A percentile compares a stretch with the other conserved stretches of the same genome.
Conservation (phyloP, 2,113 vertebrate species). For the Hiodon tergisus region DNA sequence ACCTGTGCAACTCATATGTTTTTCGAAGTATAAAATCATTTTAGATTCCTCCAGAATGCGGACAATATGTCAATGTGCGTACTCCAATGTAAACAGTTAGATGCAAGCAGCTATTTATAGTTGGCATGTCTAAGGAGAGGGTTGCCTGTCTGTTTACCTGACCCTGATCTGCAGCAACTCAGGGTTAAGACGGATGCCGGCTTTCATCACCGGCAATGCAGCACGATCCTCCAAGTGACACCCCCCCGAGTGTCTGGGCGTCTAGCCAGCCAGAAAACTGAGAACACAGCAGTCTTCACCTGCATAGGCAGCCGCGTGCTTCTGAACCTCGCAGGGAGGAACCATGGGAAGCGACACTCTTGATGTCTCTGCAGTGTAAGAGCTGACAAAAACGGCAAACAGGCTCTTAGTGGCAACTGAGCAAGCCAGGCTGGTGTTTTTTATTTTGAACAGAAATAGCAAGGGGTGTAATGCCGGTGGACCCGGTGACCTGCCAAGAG, state of each 20-base stretch:
- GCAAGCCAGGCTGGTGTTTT: background rate
- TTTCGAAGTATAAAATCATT: too few species aligned
- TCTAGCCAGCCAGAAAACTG: constrained; percentile 13
- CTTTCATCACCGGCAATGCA: background rate
- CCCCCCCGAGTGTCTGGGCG: background rate
- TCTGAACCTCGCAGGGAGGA: background rate
- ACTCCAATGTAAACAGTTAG: too few species aligned
- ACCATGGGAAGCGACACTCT: background rate
- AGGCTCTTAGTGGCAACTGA: background rate
- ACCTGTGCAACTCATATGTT: background rate
- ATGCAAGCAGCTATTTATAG: too few species aligned
- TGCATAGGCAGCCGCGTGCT: background rate
- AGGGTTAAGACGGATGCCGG: background rate
- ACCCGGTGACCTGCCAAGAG: background rate
- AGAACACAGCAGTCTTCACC: constrained; percentile 8
- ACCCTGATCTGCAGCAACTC: too few species aligned
- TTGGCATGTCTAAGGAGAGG: too few species aligned
- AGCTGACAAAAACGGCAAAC: background rate
- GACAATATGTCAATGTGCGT: too few species aligned
- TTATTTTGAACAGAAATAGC: background rate
- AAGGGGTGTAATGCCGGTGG: background rate
- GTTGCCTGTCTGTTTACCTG: too few species aligned
- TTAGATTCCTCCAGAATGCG: too few species aligned
- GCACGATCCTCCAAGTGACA: background rate
- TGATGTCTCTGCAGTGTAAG: background rate